Conservation (phyloP, 2,797 vertebrate species). For the Eulemur coronatus region DNA sequence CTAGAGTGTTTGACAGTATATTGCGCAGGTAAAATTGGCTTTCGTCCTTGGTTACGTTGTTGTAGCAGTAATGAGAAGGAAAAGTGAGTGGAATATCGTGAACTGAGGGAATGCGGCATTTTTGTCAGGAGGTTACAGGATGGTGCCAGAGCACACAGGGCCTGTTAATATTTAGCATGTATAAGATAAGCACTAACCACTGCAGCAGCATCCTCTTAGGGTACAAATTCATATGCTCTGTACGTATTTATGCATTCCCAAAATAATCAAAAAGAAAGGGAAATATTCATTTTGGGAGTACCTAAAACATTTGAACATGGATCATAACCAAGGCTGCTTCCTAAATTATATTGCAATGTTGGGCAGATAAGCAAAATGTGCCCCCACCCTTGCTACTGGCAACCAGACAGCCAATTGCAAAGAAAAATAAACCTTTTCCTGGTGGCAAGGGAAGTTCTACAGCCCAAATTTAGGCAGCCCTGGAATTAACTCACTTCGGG, state of each 20-base stretch:
- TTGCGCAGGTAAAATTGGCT: not conserved
- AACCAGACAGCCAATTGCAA: not conserved
- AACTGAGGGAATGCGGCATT: not conserved
- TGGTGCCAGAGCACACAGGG: not conserved
- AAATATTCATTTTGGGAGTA: not conserved
- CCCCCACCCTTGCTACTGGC: accelerated
- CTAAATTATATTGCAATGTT: not conserved
- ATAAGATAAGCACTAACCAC: not conserved
- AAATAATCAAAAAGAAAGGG: not conserved
- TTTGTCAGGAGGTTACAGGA: not conserved
- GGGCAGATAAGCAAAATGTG: not conserved
- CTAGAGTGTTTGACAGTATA: not conserved
- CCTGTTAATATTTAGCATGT: not conserved
- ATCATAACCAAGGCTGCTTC: not conserved
- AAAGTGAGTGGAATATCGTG: not conserved
- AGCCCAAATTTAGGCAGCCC: not conserved
- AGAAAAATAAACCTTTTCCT: not conserved
- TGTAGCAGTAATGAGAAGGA: not conserved
- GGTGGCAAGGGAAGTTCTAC: not conserved
- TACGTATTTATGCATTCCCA: not conserved
- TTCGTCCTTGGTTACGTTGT: not conserved
- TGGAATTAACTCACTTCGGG: not conserved
- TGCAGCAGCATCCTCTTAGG: not conserved
- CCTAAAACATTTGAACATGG: not conserved
- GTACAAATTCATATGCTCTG: not conserved